phyloP scores from a whole-genome alignment of 2,113 vertebrate species.

The Mionectes macconnelli region DNA sequence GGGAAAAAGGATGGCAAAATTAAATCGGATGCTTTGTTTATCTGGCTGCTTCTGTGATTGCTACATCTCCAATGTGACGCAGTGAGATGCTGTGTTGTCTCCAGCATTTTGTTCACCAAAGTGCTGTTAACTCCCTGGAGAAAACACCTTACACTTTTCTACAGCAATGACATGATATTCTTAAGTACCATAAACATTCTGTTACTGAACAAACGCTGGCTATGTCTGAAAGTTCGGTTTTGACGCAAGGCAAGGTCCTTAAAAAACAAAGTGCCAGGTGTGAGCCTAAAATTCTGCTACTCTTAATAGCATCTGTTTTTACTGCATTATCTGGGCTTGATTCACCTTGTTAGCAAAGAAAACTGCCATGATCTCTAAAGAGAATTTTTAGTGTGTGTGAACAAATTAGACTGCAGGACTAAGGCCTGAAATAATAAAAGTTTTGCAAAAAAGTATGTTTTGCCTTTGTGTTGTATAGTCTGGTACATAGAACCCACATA shows the following conservation, averaged over 20 bases:
- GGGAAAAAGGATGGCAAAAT: conserved; percentile 70
- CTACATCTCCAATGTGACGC: not conserved
- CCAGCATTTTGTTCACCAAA: not conserved
- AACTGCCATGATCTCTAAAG: not conserved
- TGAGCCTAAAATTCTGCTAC: not conserved
- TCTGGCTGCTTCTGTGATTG: not conserved
- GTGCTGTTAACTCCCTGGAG: not conserved
- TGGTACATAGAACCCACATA: not conserved
- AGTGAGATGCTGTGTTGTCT: not conserved
- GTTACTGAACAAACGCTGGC: not conserved
- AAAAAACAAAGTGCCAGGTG: not conserved
- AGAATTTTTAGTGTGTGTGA: not conserved
- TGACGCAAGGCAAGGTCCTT: not conserved
- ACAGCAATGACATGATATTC: not conserved
- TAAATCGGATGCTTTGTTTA: conserved; percentile 35
- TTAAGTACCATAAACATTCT: conserved; percentile 8
- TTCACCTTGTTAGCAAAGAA: not conserved
- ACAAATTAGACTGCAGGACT: not conserved
- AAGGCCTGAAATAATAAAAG: not conserved
- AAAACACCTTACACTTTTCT: not conserved
- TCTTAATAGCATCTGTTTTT: not conserved
- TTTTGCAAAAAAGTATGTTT: not conserved
- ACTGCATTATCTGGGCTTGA: not conserved
- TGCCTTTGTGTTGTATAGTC: not conserved
- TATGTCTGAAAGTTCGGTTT: not conserved